Conservation (phyloP, 2,888 invertebrate genomes). For the Chaitophorus viminalis region DNA sequence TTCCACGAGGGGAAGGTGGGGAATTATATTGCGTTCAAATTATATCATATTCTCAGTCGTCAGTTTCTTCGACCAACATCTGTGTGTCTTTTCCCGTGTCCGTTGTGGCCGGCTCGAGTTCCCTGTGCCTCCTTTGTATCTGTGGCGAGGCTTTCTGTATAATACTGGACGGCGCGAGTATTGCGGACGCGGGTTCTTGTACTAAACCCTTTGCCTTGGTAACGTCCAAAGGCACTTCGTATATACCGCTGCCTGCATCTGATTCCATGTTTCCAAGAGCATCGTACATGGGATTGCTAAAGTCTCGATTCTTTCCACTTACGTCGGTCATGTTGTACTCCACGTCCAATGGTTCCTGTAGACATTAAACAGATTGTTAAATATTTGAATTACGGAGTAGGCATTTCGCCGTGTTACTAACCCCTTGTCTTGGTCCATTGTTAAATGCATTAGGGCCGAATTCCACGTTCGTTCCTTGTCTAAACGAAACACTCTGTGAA, state of each 20-base stretch:
- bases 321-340: slow-evolving; percentile 83
- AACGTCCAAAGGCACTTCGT: slow-evolving; percentile 83
- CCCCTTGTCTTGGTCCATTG: slow-evolving; percentile 68
- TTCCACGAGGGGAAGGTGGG: not conserved
- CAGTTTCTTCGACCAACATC: slow-evolving; percentile 82
- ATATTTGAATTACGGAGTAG: not conserved
- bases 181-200: slow-evolving; percentile 69
- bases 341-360: slow-evolving; percentile 76
- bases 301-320: slow-evolving; percentile 85
- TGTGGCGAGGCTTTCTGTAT: slow-evolving; percentile 82
- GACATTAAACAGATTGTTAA: not conserved
- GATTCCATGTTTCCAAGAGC: slow-evolving; percentile 70
- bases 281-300: slow-evolving; percentile 98
- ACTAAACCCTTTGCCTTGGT: slow-evolving; percentile 70
- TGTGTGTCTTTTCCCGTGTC: slow-evolving; percentile 94
- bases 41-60: slow-evolving; percentile 34
- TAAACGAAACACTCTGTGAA: slow-evolving; percentile 90
- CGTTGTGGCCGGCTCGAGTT: slow-evolving; percentile 82
- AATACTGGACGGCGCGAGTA: slow-evolving; percentile 82
- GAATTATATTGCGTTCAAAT: slow-evolving; percentile 14
- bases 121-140: slow-evolving; percentile 78
- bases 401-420: slow-evolving; percentile 64
- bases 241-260: slow-evolving; percentile 72
- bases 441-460: slow-evolving; percentile 73
- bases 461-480: slow-evolving; percentile 93